Base-by-base conservation (phyloP, 1,140 invertebrate genomes). In the Oncopeltus fasciatus region DNA sequence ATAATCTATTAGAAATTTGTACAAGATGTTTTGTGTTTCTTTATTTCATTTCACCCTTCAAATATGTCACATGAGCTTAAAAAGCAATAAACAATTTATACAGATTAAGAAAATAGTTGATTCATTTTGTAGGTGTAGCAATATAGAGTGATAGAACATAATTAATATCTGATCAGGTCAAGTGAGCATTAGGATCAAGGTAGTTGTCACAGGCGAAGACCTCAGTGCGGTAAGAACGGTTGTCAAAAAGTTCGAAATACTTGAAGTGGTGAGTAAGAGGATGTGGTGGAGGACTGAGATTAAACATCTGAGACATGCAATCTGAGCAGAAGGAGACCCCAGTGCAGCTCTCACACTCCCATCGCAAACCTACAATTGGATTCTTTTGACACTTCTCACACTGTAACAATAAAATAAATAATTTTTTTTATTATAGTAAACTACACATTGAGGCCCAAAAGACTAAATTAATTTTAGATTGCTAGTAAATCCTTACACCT, bases 331-430 rank as follows among this genome's bases (percentile, higher is more conserved):
- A 44, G 5, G 59, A 61, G 82, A 76, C 69, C 81, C 78, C 18
- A 79, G 71, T 72, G 68, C 82, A 84, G 44, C 77, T 76, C 29
- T 70, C 72, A 68, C 87, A 90, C 67, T 86, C 83, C 85, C 85
- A 89, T 59, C 85, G 75, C 3, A 78, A 78, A 14, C 83, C 83
- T 29, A 77, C 72, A 46, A 88, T 80, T 11, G 85, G 84, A 18
- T 83, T 78, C 66, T 81, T 78, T 12, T 76, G 73, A 70, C 87
- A 90, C 21, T 77, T 72, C 63, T 80, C 77, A 72, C 87, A 90
- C 79, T 85, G 66, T n/a, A n/a, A n/a, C n/a, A n/a, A n/a, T n/a
- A 60, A 68, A 70, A 59, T 61, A 43, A 57, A 60, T 28, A 57
- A 43, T 11, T 21, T 18, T n/a, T 44, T 31, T 43, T 28, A 38